phyloP scores from a whole-genome alignment of 2,888 invertebrate species.

The Minunthozetes semirufus region DNA sequence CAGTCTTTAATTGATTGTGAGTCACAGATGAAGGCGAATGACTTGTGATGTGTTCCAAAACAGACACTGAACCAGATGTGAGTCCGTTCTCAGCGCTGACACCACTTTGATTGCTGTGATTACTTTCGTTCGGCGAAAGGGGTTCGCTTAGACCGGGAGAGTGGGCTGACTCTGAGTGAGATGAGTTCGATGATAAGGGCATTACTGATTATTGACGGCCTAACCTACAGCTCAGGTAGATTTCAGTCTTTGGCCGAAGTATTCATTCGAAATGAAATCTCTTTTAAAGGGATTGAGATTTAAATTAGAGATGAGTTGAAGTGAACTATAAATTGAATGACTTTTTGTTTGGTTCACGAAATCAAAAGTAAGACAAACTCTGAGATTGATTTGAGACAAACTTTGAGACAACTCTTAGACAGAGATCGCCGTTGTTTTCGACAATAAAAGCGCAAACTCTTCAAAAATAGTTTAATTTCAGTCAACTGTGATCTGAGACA shows the following conservation, averaged over 20 bases:
- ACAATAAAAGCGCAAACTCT: constrained; percentile 29
- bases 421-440: constrained; percentile 8
- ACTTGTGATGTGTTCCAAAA: not conserved
- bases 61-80: not conserved
- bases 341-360: not conserved
- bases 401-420: not conserved
- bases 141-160: constrained; percentile 5
- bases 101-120: constrained; percentile 22
- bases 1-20: constrained; percentile 1
- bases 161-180: not conserved
- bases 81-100: constrained; percentile 17
- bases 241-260: not conserved
- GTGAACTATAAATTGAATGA: not conserved
- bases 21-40: not conserved
- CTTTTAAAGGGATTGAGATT: too few relatives aligned
- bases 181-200: not conserved
- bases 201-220: not conserved
- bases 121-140: not conserved
- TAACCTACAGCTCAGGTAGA: not conserved
- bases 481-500: not conserved
- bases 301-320: too few relatives aligned
- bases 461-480: constrained; percentile 14
- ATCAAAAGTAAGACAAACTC: not conserved
- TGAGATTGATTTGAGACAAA: not conserved
- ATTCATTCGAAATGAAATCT: too few relatives aligned